A percentile compares a stretch with the other conserved stretches of the same genome.
phyloP scores from a whole-genome alignment of 2,113 vertebrate species.

The Laterallus jamaicensis region DNA sequence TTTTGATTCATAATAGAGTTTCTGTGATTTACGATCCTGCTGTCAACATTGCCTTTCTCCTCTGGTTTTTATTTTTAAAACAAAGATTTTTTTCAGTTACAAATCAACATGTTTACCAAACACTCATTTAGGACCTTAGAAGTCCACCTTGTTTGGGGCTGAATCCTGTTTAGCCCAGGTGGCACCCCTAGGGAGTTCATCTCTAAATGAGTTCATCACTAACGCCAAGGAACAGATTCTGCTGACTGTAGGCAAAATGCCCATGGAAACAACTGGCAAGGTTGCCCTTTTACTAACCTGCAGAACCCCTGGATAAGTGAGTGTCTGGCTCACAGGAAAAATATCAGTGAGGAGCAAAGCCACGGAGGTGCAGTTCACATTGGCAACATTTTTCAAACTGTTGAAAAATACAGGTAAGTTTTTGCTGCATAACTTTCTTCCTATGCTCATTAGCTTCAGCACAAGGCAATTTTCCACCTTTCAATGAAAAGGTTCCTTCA shows the following conservation, averaged over 20 bases:
- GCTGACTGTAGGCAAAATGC: neutral
- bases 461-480: neutral
- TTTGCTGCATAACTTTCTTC: neutral
- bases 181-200: neutral
- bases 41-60: constrained; percentile 2
- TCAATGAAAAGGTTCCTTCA: neutral
- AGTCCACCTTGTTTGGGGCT: neutral
- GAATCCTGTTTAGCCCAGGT: neutral
- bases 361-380: neutral
- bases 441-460: neutral
- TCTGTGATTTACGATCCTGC: neutral
- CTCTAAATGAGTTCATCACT: neutral
- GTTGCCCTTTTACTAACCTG: neutral
- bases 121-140: neutral
- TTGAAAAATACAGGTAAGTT: neutral
- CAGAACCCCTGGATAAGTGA: neutral
- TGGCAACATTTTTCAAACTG: neutral
- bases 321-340: neutral
- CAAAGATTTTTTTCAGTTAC: constrained; percentile 1
- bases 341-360: neutral
- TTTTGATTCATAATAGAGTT: constrained; percentile 38
- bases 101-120: neutral
- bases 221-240: neutral
- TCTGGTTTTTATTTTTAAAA: neutral
- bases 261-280: neutral